Evolutionary conservation across 2,888 invertebrate genomes (phyloP).

Genomic region (Iselma pallidipennis): DNA sequence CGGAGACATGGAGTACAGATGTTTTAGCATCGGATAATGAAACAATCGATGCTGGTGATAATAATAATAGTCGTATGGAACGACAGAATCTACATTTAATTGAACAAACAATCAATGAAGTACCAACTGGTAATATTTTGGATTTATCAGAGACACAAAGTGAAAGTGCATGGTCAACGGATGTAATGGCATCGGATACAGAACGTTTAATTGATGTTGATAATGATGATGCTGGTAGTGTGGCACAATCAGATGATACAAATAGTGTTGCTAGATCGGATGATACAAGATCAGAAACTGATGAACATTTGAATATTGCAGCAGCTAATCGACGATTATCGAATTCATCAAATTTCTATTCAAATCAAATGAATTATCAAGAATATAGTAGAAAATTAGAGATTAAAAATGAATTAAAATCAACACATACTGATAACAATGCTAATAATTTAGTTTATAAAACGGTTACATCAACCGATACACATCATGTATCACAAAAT

Average conservation of each 20-base stretch:
- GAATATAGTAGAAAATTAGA: conserved; percentile 40
- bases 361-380: conserved; percentile 41
- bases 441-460: conserved; percentile 50
- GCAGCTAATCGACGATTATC: conserved; percentile 33
- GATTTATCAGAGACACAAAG: conserved; percentile 92
- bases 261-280: conserved; percentile 75
- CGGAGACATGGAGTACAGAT: conserved; percentile 99
- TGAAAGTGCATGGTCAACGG: conserved; percentile 97
- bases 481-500: conserved; percentile 28
- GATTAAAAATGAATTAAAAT: conserved; percentile 41
- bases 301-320: conserved; percentile 50
- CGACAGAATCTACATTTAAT: conserved; percentile 52
- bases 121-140: conserved; percentile 53
- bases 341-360: conserved; percentile 26
- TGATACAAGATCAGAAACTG: conserved; percentile 67
- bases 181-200: conserved; percentile 91
- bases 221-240: conserved; percentile 68
- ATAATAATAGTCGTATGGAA: conserved; percentile 57
- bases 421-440: conserved; percentile 56
- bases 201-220: conserved; percentile 86
- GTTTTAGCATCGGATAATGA: conserved; percentile 97
- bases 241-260: conserved; percentile 59
- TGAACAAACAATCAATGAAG: conserved; percentile 53
- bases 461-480: conserved; percentile 32
- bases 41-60: conserved; percentile 72